These are phyloP conservation scores for Rugalucina vietnamica DNA, from an alignment of 2,888 invertebrate genomes.

Conservation along the genomic window DNA sequence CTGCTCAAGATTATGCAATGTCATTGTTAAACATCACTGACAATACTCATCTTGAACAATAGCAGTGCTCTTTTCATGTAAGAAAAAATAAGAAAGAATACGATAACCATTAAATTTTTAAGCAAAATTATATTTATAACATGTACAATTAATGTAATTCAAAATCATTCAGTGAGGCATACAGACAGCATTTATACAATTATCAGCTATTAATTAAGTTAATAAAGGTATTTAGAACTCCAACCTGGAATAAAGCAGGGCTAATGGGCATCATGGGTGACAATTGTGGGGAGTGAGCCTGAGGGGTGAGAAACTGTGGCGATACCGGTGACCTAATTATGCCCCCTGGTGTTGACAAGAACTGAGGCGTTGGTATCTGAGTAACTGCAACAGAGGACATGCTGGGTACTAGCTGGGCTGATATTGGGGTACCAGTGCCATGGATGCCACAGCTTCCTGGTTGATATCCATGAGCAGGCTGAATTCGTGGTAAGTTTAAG, in stretches of 20 bases:
- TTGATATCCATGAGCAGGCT: background rate
- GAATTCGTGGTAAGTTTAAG: background rate
- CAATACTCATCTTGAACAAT: no score
- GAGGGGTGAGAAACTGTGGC: constrained; percentile 18
- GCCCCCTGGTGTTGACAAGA: background rate
- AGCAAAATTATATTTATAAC: no score
- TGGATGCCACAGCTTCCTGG: background rate
- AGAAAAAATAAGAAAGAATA: no score
- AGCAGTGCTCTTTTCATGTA: no score
- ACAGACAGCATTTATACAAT: no score
- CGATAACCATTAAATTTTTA: no score
- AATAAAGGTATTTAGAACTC: no score
- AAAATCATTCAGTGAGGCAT: no score
- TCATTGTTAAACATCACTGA: no score
- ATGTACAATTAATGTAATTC: no score
- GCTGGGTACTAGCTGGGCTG: background rate
- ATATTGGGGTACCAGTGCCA: background rate
- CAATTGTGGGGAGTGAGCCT: constrained; percentile 5
- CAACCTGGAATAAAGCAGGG: constrained; percentile 43
- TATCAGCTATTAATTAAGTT: no score
- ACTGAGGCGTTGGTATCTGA: constrained; percentile 35
- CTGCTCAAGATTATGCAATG: no score
- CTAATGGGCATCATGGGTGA: constrained; percentile 40
- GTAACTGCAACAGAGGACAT: constrained; percentile 10
- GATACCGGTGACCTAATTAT: background rate